These are phyloP conservation scores for Recurvirostra avosetta DNA, from an alignment of 2,113 vertebrate genomes.

Conservation along the genomic window DNA sequence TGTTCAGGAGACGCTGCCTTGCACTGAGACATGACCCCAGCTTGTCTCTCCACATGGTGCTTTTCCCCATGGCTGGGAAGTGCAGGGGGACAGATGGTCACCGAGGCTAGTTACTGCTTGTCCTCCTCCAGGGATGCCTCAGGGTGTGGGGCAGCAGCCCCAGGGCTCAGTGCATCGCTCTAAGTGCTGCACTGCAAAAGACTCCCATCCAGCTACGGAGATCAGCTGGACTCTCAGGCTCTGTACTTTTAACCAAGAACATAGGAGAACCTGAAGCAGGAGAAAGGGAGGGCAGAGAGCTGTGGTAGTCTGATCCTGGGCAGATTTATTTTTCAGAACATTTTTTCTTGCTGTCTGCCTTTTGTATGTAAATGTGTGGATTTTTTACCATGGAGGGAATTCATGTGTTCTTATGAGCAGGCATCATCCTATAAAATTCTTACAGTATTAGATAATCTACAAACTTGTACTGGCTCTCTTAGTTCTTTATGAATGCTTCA, in stretches of 20 bases:
- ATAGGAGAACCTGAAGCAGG: neutral
- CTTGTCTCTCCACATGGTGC: fast-evolving
- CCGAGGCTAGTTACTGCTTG: neutral
- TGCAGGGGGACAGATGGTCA: neutral
- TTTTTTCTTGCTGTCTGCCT: neutral
- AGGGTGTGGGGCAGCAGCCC: neutral
- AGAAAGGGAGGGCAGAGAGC: neutral
- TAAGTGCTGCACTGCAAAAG: neutral
- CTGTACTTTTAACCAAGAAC: neutral
- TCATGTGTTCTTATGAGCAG: neutral
- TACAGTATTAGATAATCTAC: neutral
- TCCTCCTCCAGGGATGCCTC: neutral
- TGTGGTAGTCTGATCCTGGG: neutral
- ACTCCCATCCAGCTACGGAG: too few relatives aligned
- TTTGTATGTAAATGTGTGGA: neutral
- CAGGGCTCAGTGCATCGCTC: fast-evolving
- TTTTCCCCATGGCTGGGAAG: neutral
- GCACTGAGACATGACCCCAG: neutral
- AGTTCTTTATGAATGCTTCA: neutral
- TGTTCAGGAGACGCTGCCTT: neutral
- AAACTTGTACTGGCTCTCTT: neutral
- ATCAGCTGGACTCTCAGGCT: fast-evolving
- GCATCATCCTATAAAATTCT: neutral
- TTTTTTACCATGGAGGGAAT: neutral
- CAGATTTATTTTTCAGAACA: neutral